Conservation (phyloP, 2,888 invertebrate species). For the Drosophila rubida region DNA sequence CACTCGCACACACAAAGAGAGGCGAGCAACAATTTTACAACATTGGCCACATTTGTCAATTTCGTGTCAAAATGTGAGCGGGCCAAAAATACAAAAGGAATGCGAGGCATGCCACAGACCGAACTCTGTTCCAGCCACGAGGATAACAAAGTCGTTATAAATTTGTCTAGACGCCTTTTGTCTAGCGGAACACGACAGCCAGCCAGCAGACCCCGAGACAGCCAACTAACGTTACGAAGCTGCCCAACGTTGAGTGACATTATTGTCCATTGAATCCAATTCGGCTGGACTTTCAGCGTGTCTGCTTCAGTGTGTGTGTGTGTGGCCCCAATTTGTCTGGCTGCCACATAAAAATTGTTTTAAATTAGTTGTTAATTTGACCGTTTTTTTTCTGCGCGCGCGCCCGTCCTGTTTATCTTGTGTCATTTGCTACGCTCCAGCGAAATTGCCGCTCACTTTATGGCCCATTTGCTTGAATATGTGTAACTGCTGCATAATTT, state of each 20-base stretch:
- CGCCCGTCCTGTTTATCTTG: slow-evolving; percentile 4
- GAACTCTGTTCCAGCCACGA: slow-evolving; percentile 35
- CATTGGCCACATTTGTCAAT: slow-evolving; percentile 68
- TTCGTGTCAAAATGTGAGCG: slow-evolving; percentile 61
- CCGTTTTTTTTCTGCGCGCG: slow-evolving; percentile 35
- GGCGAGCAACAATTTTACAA: slow-evolving; percentile 19
- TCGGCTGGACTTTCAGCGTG: slow-evolving; percentile 32
- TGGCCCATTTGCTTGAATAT: slow-evolving; percentile 6
- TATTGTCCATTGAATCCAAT: slow-evolving; percentile 60
- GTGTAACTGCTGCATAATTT: slow-evolving; percentile 2
- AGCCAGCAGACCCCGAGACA: slow-evolving; percentile 11
- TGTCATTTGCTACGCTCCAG: slow-evolving; percentile 12
- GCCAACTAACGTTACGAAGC: slow-evolving; percentile 4
- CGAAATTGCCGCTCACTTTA: slow-evolving; percentile 18
- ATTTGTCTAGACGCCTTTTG: slow-evolving; percentile 75
- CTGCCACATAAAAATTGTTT: slow-evolving; percentile 68
- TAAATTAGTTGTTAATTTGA: slow-evolving; percentile 73
- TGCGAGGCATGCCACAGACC: slow-evolving; percentile 42
- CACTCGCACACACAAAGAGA: slow-evolving; percentile 13
- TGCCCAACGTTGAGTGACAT: slow-evolving; percentile 55
- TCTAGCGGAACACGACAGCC: slow-evolving; percentile 53
- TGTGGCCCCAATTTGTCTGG: slow-evolving; percentile 57
- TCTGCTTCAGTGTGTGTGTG: neutral
- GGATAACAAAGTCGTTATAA: slow-evolving; percentile 64
- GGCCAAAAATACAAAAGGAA: slow-evolving; percentile 46